These are phyloP conservation scores for Manis javanica DNA, from an alignment of 2,797 vertebrate genomes.

Conservation along the genomic window DNA sequence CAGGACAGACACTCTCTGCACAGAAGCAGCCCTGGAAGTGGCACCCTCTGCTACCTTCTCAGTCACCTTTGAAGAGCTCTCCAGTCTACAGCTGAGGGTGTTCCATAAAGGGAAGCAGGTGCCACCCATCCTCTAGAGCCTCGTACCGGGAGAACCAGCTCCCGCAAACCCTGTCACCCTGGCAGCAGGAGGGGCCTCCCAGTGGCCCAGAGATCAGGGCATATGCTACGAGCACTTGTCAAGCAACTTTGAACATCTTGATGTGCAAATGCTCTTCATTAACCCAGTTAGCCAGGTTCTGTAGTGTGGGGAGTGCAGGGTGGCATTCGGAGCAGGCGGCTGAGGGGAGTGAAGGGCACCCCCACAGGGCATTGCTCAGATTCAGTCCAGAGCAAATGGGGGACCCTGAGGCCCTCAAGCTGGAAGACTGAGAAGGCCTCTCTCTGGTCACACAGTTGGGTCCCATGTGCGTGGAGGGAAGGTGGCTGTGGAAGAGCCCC, in stretches of 20 bases:
- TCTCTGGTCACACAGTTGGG: not conserved
- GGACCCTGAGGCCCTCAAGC: not conserved
- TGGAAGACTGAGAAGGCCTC: not conserved
- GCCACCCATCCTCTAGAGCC: not conserved
- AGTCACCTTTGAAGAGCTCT: too few relatives aligned
- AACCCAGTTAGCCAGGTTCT: not conserved
- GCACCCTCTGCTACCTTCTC: too few relatives aligned
- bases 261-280: not conserved
- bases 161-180: not conserved
- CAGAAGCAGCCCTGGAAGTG: too few relatives aligned
- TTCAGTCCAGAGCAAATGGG: not conserved
- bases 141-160: not conserved
- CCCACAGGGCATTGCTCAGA: rapidly evolving
- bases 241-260: rapidly evolving
- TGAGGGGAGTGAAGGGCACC: rapidly evolving
- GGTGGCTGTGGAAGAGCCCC: not conserved
- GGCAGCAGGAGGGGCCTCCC: too few relatives aligned
- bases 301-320: rapidly evolving
- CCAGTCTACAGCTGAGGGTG: not conserved
- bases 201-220: too few relatives aligned
- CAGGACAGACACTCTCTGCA: not conserved
- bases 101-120: rapidly evolving
- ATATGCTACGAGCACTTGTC: not conserved
- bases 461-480: not conserved
- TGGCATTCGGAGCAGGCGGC: rapidly evolving